Percentiles rank a stretch among this genome's conserved stretches.
Conservation (phyloP, 64 coral and sea anemone species). For the Porites lutea region DNA sequence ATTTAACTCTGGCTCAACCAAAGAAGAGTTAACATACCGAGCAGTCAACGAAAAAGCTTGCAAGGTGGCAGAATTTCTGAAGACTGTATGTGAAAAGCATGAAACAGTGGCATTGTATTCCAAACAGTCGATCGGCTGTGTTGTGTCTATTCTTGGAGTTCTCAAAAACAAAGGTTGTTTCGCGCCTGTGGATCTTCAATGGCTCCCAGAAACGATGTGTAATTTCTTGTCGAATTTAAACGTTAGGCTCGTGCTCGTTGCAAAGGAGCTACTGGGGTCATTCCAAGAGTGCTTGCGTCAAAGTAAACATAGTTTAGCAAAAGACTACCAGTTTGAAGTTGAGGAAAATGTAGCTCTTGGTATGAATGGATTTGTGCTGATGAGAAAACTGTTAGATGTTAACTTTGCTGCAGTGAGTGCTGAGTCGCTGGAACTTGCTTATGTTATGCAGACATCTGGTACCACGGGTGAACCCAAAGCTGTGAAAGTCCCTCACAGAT, state of each 20-base stretch:
- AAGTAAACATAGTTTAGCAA: neutral
- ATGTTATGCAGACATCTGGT: slow-evolving; percentile 96
- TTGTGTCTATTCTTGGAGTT: slow-evolving; percentile 74
- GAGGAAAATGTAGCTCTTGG: neutral
- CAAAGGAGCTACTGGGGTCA: slow-evolving; percentile 34
- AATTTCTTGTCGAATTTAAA: slow-evolving; percentile 66
- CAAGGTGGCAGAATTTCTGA: slow-evolving; percentile 59
- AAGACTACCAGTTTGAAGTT: neutral
- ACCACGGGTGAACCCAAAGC: slow-evolving; percentile 88
- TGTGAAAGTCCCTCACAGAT: slow-evolving; percentile 85
- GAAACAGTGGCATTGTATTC: slow-evolving; percentile 63
- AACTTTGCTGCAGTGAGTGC: neutral
- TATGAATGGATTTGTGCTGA: slow-evolving; percentile 16
- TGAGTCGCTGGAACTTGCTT: slow-evolving; percentile 38
- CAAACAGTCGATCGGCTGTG: slow-evolving; percentile 43
- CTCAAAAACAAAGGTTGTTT: slow-evolving; percentile 57
- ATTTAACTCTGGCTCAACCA: slow-evolving; percentile 44
- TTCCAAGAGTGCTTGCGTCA: slow-evolving; percentile 27
- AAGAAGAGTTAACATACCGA: slow-evolving; percentile 70
- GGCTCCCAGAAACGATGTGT: slow-evolving; percentile 44
- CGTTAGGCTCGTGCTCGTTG: slow-evolving; percentile 40
- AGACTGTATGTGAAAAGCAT: neutral
- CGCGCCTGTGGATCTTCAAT: slow-evolving; percentile 75
- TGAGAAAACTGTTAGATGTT: neutral
- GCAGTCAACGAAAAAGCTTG: slow-evolving; percentile 46